These are phyloP conservation scores for Andrena marginata DNA, from an alignment of 2,888 invertebrate genomes.

Conservation along the genomic window DNA sequence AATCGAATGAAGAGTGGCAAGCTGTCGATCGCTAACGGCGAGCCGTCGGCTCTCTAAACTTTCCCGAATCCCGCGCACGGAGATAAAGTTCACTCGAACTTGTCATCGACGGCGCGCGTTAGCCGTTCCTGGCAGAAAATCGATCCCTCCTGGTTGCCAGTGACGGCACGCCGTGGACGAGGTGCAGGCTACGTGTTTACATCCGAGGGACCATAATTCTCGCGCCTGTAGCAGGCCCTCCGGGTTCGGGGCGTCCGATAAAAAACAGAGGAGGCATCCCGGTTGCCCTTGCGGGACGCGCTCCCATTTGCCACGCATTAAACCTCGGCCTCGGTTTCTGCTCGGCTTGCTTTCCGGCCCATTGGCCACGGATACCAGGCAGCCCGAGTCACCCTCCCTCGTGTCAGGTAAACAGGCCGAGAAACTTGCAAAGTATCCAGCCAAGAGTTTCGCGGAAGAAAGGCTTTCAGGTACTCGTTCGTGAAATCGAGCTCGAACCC, in stretches of 20 bases:
- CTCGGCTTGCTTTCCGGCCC: conserved; percentile 81
- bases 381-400: conserved; percentile 66
- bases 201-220: conserved; percentile 72
- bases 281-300: conserved; percentile 19
- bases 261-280: conserved; percentile 69
- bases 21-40: conserved; percentile 17
- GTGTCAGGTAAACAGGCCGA: conserved; percentile 81
- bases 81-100: conserved; percentile 17
- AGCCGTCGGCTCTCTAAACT: conserved; percentile 8
- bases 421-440: conserved; percentile 81
- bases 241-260: conserved; percentile 54
- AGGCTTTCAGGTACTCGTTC: conserved; percentile 73
- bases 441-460: conserved; percentile 71
- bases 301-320: conserved; percentile 71
- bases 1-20: conserved; percentile 7
- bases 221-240: conserved; percentile 54
- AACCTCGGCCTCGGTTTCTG: conserved; percentile 77
- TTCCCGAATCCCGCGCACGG: conserved; percentile 1
- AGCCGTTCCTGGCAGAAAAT: conserved; percentile 53
- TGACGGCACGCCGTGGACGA: not conserved
- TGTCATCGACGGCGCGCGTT: conserved; percentile 35
- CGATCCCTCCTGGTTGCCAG: conserved; percentile 45
- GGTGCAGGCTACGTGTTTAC: conserved; percentile 71
- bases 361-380: conserved; percentile 78
- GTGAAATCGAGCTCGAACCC: conserved; percentile 69